phyloP scores from a whole-genome alignment of 37 sponge, comb jelly and placozoan genomes.

The Agelas oroides region DNA sequence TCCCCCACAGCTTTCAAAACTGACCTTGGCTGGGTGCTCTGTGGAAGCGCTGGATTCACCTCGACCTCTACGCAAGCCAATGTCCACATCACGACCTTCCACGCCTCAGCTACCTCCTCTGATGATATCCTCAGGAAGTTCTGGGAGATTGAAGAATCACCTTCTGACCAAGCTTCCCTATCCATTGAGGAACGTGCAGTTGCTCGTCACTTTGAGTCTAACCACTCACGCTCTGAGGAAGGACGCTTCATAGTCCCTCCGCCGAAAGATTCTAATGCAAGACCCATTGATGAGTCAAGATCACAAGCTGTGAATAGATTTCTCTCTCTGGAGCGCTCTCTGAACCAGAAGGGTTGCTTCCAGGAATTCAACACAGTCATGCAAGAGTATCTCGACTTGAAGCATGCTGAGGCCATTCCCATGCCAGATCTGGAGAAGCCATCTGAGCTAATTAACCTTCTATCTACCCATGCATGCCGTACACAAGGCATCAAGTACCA shows the following conservation, averaged over 20 bases:
- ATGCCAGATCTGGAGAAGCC: slow-evolving; percentile 41
- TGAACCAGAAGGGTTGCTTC: slow-evolving; percentile 51
- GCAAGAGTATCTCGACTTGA: slow-evolving; percentile 46
- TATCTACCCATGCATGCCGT: slow-evolving; percentile 67
- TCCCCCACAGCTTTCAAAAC: slow-evolving; percentile 41
- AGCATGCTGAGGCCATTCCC: slow-evolving; percentile 50
- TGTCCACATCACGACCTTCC: slow-evolving; percentile 15
- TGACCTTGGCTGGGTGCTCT: slow-evolving; percentile 53
- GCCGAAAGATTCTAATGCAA: slow-evolving; percentile 30
- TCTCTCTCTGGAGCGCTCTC: slow-evolving; percentile 47
- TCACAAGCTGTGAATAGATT: slow-evolving; percentile 59
- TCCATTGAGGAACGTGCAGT: slow-evolving; percentile 51
- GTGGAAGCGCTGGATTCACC: slow-evolving; percentile 34
- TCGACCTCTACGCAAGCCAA: background rate
- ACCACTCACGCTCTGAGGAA: slow-evolving; percentile 9
- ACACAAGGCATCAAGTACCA: slow-evolving; percentile 56
- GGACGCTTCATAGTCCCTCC: slow-evolving; percentile 54
- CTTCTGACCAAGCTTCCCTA: slow-evolving; percentile 17
- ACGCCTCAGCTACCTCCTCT: slow-evolving; percentile 20
- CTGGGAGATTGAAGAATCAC: slow-evolving; percentile 62
- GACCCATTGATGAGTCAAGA: slow-evolving; percentile 50
- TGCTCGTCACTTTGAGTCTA: slow-evolving; percentile 41
- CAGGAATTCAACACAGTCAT: slow-evolving; percentile 40
- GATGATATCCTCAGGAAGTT: slow-evolving; percentile 53
- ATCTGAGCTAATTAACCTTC: slow-evolving; percentile 41